phyloP scores from a whole-genome alignment of 2,113 vertebrate genomes.

The Balaeniceps rex region DNA sequence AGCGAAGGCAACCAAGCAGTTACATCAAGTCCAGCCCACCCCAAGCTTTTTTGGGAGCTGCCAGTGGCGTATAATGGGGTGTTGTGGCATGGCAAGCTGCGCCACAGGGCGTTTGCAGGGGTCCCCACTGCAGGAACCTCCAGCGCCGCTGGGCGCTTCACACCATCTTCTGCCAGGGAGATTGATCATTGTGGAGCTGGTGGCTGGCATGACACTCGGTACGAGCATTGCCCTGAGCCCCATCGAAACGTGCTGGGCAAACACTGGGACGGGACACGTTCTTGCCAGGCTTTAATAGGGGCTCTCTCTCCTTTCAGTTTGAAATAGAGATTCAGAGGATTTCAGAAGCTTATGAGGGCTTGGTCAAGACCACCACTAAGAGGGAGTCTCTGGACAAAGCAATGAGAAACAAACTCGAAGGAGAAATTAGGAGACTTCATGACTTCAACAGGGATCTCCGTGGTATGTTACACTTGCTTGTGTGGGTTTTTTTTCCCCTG shows the following conservation, averaged over 20 bases:
- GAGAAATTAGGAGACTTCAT: slow-evolving; percentile 84
- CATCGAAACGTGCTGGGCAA: background rate
- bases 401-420: slow-evolving; percentile 84
- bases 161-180: background rate
- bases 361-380: slow-evolving; percentile 85
- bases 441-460: slow-evolving; percentile 89
- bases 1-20: background rate
- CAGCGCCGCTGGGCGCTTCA: background rate
- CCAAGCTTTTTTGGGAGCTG: background rate
- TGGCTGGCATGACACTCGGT: background rate
- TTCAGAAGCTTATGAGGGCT: slow-evolving; percentile 83
- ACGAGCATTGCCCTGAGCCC: rapidly evolving
- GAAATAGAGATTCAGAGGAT: slow-evolving; percentile 84
- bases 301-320: slow-evolving; percentile 72
- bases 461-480: slow-evolving; percentile 57
- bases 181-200: background rate
- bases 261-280: background rate
- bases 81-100: background rate
- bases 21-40: background rate
- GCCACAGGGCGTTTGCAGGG: background rate
- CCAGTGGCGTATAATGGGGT: rapidly evolving
- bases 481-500: background rate
- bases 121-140: background rate
- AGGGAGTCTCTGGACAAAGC: slow-evolving; percentile 85
- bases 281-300: background rate